A percentile compares a stretch with the other conserved stretches of the same genome.
These are phyloP conservation scores for Helogale parvula DNA, from an alignment of 2,113 vertebrate species.

Conservation along the genomic window DNA sequence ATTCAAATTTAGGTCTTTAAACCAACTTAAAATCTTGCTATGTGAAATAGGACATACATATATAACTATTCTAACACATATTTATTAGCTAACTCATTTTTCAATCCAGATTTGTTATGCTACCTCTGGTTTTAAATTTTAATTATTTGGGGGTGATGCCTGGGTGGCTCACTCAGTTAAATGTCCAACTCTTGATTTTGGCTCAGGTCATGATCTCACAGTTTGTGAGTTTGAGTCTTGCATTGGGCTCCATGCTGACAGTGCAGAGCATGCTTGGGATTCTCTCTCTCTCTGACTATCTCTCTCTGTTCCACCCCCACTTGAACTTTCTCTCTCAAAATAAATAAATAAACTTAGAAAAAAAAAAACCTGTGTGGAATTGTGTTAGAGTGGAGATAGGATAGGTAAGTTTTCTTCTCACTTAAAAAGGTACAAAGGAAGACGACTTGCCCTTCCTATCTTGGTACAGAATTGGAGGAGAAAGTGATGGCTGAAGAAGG, in stretches of 20 bases:
- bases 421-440: constrained; percentile 25
- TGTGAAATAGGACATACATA: background rate
- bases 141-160: too few species aligned
- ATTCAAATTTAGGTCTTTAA: background rate
- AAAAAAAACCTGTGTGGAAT: background rate
- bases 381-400: background rate
- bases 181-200: too few species aligned
- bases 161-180: too few species aligned
- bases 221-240: too few species aligned
- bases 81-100: constrained; percentile 12
- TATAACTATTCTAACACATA: background rate
- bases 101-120: background rate
- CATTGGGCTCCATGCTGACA: too few species aligned
- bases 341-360: too few species aligned
- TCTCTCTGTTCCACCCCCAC: too few species aligned
- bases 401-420: background rate
- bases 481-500: background rate
- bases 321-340: too few species aligned
- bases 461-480: constrained; percentile 2
- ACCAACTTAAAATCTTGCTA: background rate
- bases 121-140: constrained; percentile 49
- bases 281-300: too few species aligned
- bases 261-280: too few species aligned
- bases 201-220: too few species aligned
- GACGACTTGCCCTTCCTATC: background rate